Evolutionary conservation across 2,797 vertebrate species (phyloP), one percentile per base, ranked within the genome.

Genomic region (Triplophysa bombifrons): DNA sequence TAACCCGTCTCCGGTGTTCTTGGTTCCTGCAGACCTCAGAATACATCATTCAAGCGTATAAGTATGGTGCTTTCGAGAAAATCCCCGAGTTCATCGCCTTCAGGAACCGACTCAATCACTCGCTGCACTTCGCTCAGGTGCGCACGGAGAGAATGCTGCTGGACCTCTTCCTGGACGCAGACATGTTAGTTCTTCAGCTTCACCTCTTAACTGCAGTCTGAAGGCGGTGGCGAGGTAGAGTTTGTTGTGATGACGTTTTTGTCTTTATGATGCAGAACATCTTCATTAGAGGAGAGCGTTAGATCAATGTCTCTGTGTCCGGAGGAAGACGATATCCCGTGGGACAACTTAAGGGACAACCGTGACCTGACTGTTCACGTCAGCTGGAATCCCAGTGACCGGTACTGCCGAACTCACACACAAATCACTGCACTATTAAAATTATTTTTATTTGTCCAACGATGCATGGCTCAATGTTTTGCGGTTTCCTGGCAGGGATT

Each of bases 1-100:
- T 38, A 38, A 7, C 34, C 34, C 34, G 34, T 38, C 34, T 38
- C 34, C 34, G 34, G 34, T 38, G 34, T 38, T 38, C 34, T 38
- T 38, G 34, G 34, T 27, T 17, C 65, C 34, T 30, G 30, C 88
- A 99, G 98, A 99, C 97, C 96, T 99, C 98, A 95, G 98, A 99
- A 93, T 99, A 99, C 81, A 98, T 99, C 89, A 99, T 99, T 90
- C 98, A 99, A 91, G 98, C 98, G 48, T 99, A 99, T 83, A 99
- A 99, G 89, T 99, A 98, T 0, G 98, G 98, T 83, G 98, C 98
- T 0, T 99, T 99, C 80, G 97, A 99, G 94, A 99, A 99, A 88
- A 99, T 99, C 90, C 98, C 98, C 3, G 98, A 99, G 86, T 99
- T 99, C 91, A 99, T 99, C 20, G 96, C 96, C 8, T 98, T 99